Evolutionary conservation across 2,888 invertebrate species (phyloP).

Genomic region (Marronus borbonicus): DNA sequence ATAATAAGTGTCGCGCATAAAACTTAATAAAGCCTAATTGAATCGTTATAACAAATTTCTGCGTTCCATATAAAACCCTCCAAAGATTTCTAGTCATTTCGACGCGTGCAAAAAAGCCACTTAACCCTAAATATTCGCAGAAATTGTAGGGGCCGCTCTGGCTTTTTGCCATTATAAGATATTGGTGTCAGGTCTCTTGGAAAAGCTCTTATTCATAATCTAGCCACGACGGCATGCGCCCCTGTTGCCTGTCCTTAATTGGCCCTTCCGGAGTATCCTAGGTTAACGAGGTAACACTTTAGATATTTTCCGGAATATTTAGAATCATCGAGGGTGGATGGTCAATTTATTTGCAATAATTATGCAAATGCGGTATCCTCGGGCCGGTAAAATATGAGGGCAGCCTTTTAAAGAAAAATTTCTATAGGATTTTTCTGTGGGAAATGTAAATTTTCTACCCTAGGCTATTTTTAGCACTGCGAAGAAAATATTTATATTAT

Average conservation of each 20-base stretch:
- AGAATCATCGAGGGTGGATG: slow-evolving; percentile 51
- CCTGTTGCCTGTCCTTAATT: slow-evolving; percentile 65
- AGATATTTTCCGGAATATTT: slow-evolving; percentile 57
- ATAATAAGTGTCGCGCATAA: slow-evolving; percentile 26
- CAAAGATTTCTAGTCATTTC: slow-evolving; percentile 24
- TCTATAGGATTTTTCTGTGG: not conserved
- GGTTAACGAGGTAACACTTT: slow-evolving; percentile 65
- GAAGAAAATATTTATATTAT: too few relatives aligned
- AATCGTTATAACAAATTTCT: slow-evolving; percentile 31
- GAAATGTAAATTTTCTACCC: not conserved
- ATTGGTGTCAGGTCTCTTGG: slow-evolving; percentile 60
- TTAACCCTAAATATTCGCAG: slow-evolving; percentile 61
- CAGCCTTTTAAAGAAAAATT: not conserved
- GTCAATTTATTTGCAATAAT: slow-evolving; percentile 46
- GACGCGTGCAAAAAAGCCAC: slow-evolving; percentile 36
- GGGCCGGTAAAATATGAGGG: slow-evolving; percentile 16
- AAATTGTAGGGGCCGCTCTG: slow-evolving; percentile 56
- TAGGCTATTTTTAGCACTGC: not conserved
- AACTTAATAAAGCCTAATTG: slow-evolving; percentile 43
- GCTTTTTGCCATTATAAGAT: slow-evolving; percentile 61
- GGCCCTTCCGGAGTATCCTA: slow-evolving; percentile 64
- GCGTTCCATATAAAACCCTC: slow-evolving; percentile 24
- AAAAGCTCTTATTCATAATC: slow-evolving; percentile 62
- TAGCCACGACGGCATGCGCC: slow-evolving; percentile 60
- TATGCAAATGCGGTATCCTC: slow-evolving; percentile 30